A percentile compares a stretch with the other conserved stretches of the same genome.
phyloP scores from a whole-genome alignment of 2,797 vertebrate genomes.

The Distichodus sexfasciatus region DNA sequence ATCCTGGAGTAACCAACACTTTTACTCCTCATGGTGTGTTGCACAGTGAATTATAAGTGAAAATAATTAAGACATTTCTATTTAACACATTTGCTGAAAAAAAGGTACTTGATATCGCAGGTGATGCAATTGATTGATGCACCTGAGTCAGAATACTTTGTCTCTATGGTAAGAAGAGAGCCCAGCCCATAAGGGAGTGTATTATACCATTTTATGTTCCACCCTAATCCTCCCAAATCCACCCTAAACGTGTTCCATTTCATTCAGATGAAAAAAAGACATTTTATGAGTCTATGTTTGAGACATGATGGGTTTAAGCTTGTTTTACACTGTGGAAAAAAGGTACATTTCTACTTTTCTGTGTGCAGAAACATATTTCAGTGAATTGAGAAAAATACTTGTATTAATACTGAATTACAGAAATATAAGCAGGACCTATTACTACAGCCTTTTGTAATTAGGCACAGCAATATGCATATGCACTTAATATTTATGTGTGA shows the following conservation, averaged over 20 bases:
- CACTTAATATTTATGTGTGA: no score
- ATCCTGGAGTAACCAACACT: no score
- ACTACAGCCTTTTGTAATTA: neutral
- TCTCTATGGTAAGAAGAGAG: slow-evolving; percentile 3
- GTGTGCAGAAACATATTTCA: neutral
- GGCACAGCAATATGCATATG: no score
- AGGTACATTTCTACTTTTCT: no score
- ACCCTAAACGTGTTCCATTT: neutral
- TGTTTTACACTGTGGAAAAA: no score
- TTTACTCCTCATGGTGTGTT: no score
- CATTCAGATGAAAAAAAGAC: no score
- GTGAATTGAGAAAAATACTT: neutral
- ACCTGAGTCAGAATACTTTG: slow-evolving; percentile 13
- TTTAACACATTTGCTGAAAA: neutral
- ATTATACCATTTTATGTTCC: neutral
- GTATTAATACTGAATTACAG: neutral
- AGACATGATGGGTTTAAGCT: no score
- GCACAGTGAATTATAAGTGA: no score
- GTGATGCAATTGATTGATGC: neutral
- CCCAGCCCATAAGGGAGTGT: slow-evolving; percentile 11
- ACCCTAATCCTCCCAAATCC: neutral
- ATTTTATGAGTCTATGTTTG: no score
- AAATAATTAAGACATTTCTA: no score
- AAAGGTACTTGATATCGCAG: neutral
- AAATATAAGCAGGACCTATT: neutral